Evolutionary conservation across 2,113 vertebrate genomes (phyloP).

Genomic region (Panthera tigris): DNA sequence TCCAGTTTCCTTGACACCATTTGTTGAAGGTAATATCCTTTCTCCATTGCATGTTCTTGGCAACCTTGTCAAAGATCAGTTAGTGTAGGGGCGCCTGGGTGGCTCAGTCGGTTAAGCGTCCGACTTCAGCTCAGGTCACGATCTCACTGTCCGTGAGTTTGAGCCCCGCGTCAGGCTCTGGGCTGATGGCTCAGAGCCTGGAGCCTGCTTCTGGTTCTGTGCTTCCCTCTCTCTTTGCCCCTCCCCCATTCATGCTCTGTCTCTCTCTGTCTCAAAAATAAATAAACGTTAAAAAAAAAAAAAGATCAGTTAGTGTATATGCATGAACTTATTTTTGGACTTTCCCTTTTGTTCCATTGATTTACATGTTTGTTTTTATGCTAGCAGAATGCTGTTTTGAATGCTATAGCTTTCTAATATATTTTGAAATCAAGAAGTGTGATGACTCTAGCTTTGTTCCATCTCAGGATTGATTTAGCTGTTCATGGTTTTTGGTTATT

Average conservation of each 20-base stretch:
- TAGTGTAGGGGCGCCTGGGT: neutral
- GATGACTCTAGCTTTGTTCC: neutral
- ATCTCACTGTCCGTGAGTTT: rapidly evolving
- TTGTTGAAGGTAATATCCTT: neutral
- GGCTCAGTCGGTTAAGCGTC: too few relatives aligned
- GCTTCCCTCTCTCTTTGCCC: too few relatives aligned
- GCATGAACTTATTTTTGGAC: neutral
- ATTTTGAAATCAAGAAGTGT: neutral
- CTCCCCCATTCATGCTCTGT: too few relatives aligned
- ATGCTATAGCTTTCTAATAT: neutral
- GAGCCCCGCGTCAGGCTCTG: too few relatives aligned
- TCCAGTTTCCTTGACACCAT: neutral
- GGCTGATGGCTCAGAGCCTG: too few relatives aligned
- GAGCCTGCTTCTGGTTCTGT: too few relatives aligned
- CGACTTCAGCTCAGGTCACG: too few relatives aligned
- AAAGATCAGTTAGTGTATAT: neutral
- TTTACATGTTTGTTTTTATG: neutral
- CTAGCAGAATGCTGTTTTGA: neutral
- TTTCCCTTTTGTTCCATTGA: neutral
- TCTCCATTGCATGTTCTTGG: neutral
- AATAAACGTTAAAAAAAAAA: too few relatives aligned
- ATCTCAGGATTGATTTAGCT: neutral
- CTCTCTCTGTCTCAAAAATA: too few relatives aligned
- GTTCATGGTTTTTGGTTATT: neutral
- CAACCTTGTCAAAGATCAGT: neutral